Base-by-base conservation (phyloP, 2,113 vertebrate genomes). In the Hyperopisus bebe region DNA sequence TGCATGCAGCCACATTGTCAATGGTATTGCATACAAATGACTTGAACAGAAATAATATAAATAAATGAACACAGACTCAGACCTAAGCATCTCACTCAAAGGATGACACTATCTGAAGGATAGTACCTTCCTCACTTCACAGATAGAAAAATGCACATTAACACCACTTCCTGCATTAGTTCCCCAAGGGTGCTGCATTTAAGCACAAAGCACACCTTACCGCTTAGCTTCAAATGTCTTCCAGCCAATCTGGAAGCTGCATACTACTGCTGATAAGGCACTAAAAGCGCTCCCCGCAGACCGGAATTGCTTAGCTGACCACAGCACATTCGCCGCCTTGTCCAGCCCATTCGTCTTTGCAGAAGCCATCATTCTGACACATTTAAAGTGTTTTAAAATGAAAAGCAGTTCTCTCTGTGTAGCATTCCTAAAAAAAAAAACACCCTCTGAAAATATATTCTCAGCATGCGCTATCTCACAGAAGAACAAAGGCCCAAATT, bases 301-400 rank as follows among this genome's bases (percentile, higher is more conserved):
- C 95, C 96, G 95, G 96, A 96, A 97, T 96, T 96, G 98, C 97
- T 97, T 98, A 97, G 97, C 98, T 99, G 98, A 99, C 97, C 97
- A 97, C 97, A 98, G 98, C 98, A 98, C 97, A 97, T 99, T 98
- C 97, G 95, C 95, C 97, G 93, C 96, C 96, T 96, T 95, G 96
- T 96, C 96, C 97, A 96, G 96, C 97, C 97, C 97, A 96, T 97
- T 97, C 95, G 96, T 98, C 97, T 98, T 98, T 97, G 97, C 98
- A 98, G 96, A 96, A 96, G 96, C 96, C 96, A 97, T 96, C 95
- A 96, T 96, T 97, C 97, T 98, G 98, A 98, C 97, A 99, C 97
- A 97, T 98, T 98, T 98, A 98, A 98, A 97, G 95, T 97, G 96
- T 97, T 98, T 98, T 97, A 97, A 97, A 98, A 98, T 98, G 97